Conservation (phyloP, 2,888 invertebrate genomes). For the Panzeria rudis region DNA sequence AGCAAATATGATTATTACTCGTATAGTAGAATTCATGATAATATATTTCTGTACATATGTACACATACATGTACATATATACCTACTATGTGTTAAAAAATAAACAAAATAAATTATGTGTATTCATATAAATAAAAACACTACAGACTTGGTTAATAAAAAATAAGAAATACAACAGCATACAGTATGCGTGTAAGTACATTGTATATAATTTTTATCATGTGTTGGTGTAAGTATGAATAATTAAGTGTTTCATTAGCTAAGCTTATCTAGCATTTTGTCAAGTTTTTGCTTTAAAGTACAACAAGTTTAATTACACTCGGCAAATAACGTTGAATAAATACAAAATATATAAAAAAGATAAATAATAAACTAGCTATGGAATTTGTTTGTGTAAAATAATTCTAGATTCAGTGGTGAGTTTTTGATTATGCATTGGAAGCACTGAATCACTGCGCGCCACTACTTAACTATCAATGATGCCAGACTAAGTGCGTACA, state of each 20-base stretch:
- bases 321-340: neutral
- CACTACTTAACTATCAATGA: neutral
- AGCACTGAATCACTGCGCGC: neutral
- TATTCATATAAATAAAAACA: neutral
- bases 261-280: conserved; percentile 60
- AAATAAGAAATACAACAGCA: neutral
- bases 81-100: conserved; percentile 7
- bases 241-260: conserved; percentile 66
- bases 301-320: conserved; percentile 7
- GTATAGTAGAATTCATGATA: conserved; percentile 55
- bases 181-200: neutral
- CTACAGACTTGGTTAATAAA: conserved; percentile 22
- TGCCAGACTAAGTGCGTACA: neutral
- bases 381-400: neutral
- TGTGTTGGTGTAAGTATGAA: conserved; percentile 44
- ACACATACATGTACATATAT: neutral
- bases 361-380: neutral
- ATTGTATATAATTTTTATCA: neutral
- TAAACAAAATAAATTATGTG: conserved; percentile 6
- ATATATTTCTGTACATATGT: conserved; percentile 15
- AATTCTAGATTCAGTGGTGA: neutral
- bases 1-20: conserved; percentile 51
- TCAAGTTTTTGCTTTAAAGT: conserved; percentile 38
- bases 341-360: neutral
- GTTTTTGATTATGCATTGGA: neutral